A percentile compares a stretch with the other conserved stretches of the same genome.
Evolutionary conservation across 2,797 vertebrate species (phyloP).

Genomic region (Acrocephalus scirpaceus): DNA sequence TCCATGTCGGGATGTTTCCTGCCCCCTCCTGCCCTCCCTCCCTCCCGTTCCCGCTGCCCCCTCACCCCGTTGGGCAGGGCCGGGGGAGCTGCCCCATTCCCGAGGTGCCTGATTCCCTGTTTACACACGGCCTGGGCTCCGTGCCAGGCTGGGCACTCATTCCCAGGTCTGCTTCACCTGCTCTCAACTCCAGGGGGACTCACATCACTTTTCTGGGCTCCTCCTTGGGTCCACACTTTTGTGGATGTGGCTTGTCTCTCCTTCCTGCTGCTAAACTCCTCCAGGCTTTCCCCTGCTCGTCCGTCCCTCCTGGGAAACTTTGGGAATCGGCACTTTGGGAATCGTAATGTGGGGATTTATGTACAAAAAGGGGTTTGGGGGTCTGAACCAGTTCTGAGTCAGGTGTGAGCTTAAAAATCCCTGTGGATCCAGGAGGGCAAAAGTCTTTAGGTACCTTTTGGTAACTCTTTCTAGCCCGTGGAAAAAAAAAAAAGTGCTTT

Average conservation of each 20-base stretch:
- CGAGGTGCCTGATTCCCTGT: slow-evolving; percentile 36
- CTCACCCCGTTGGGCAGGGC: fast-evolving
- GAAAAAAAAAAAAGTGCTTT: slow-evolving; percentile 9
- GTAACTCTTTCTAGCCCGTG: slow-evolving; percentile 20
- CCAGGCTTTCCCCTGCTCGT: too few species aligned
- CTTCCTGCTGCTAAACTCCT: background rate
- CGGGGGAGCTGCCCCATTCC: background rate
- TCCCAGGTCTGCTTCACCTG: background rate
- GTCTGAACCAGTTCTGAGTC: background rate
- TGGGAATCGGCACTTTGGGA: background rate
- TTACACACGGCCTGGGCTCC: slow-evolving; percentile 5
- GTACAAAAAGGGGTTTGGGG: background rate
- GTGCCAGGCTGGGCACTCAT: background rate
- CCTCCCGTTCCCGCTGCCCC: fast-evolving
- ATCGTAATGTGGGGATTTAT: background rate
- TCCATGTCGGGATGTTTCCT: background rate
- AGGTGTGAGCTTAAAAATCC: background rate
- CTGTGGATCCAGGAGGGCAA: background rate
- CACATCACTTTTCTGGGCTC: background rate
- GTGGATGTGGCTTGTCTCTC: background rate
- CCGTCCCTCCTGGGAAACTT: background rate
- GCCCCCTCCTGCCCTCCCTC: background rate
- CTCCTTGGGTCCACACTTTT: fast-evolving
- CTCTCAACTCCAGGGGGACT: background rate
- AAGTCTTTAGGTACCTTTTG: background rate